These are phyloP conservation scores for Tenthredo scrophulariae DNA, from an alignment of 2,888 invertebrate genomes.

Conservation along the genomic window DNA sequence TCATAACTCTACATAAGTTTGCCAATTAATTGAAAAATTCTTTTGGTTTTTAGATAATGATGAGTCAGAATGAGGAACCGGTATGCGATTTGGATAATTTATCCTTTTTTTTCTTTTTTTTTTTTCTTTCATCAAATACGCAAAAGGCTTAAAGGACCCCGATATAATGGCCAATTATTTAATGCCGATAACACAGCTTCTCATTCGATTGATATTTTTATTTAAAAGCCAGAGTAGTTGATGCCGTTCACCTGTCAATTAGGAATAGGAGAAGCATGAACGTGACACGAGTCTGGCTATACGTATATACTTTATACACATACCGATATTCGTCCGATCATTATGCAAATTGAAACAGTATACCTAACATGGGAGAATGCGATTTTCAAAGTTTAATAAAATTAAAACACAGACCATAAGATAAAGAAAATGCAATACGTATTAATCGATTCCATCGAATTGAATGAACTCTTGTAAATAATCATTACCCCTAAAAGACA, in stretches of 20 bases:
- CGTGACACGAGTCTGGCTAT: neutral
- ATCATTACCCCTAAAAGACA: neutral
- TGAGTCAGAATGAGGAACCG: neutral
- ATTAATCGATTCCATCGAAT: neutral
- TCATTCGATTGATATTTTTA: neutral
- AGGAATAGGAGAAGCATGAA: slow-evolving; percentile 3
- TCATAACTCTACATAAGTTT: neutral
- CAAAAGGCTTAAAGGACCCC: neutral
- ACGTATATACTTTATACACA: neutral
- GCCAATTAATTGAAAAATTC: neutral
- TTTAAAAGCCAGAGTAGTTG: neutral
- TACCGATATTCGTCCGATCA: slow-evolving; percentile 5
- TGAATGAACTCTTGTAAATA: neutral
- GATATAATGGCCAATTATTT: slow-evolving; percentile 7
- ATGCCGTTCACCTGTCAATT: slow-evolving; percentile 29
- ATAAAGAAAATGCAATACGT: neutral
- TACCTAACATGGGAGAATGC: neutral
- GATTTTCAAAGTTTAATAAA: neutral
- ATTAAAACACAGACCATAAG: neutral
- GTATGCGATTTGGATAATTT: neutral
- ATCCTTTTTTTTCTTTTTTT: neutral
- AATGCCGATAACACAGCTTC: neutral
- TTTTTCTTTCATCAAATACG: neutral
- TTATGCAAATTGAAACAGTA: slow-evolving; percentile 39
- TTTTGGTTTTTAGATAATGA: neutral